Percentiles rank a stretch among this genome's conserved stretches.
Evolutionary conservation across 2,797 vertebrate genomes (phyloP).

Genomic region (Strix occidentalis): DNA sequence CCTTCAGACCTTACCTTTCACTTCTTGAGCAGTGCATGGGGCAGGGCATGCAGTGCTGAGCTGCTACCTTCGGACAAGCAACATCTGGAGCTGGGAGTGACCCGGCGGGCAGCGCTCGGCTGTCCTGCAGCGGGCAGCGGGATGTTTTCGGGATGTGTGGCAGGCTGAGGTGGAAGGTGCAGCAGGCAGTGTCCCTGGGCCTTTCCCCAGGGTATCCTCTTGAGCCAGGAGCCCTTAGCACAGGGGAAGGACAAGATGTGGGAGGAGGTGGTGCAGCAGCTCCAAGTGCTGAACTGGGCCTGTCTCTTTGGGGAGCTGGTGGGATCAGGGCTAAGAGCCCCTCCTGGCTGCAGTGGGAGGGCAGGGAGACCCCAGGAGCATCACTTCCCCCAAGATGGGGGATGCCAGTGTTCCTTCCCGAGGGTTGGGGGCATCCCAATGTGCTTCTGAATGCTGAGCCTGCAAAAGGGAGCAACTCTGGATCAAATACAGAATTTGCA

Average conservation of each 20-base stretch:
- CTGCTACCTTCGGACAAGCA: not conserved
- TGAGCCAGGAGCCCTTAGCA: not conserved
- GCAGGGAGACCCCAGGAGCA: rapidly evolving
- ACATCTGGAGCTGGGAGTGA: rapidly evolving
- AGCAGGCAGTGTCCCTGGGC: not conserved
- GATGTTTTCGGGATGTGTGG: rapidly evolving
- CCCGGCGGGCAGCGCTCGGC: rapidly evolving
- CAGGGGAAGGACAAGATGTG: not conserved
- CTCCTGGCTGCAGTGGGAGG: not conserved
- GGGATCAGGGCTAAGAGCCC: not conserved
- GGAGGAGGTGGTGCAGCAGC: not conserved
- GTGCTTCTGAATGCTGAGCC: not conserved
- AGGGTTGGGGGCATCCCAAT: rapidly evolving
- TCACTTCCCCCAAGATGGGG: rapidly evolving
- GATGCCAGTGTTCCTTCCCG: not conserved
- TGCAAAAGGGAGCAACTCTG: not conserved
- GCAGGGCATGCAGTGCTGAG: rapidly evolving
- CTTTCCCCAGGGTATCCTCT: rapidly evolving
- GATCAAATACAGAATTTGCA: not conserved
- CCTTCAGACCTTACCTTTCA: not conserved
- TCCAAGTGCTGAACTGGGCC: not conserved
- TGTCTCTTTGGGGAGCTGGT: not conserved
- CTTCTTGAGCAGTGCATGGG: rapidly evolving
- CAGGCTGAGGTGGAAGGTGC: not conserved
- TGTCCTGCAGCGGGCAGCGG: rapidly evolving